Base-by-base conservation (phyloP, 2,888 invertebrate species). In the Phlogophora meticulosa region DNA sequence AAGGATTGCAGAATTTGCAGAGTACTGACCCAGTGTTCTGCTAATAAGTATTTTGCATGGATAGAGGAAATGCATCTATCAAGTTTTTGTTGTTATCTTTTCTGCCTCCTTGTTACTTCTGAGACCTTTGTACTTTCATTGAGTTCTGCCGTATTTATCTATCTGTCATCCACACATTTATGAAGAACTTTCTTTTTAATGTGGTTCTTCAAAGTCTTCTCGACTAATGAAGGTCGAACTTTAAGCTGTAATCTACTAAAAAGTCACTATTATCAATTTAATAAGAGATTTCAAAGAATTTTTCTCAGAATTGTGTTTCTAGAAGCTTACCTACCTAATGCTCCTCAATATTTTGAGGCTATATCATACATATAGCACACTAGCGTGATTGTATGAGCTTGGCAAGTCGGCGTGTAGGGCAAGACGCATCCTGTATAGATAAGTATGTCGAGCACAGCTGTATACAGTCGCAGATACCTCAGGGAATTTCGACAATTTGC, bases 401-500 rank as follows among this genome's bases (percentile, higher is more conserved):
- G 58, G 72, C 61, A 66, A 74, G 65, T 78, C 74, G 66, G 81
- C 76, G 78, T 74, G 81, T 80, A 74, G 73, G 71, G 72, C 81
- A 84, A 82, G 81, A 81, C 80, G 80, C 84, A 83, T 81, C 78
- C 78, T 76, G 75, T 74, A 53, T 62, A 72, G 11, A 24, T 67
- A 74, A 7, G n/a, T 72, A 63, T 51, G 58, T 69, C 72, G 73
- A 74, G 69, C 79, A 73, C 72, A 80, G 65, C 71, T 84, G 80
- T 80, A 75, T 57, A 43, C 48, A 80, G 87, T 70, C 20, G 75
- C 83, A 78, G 81, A 55, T 64, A 81, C 68, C 70, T 63, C 5
- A 11, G 51, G 24, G 49, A 62, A 75, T 62, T 68, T 38, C 40
- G 78, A 68, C 72, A 57, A 55, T 78, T 76, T 58, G 24, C 28